Evolutionary conservation across 2,888 invertebrate species (phyloP).

Genomic region (Rosalia funebris): DNA sequence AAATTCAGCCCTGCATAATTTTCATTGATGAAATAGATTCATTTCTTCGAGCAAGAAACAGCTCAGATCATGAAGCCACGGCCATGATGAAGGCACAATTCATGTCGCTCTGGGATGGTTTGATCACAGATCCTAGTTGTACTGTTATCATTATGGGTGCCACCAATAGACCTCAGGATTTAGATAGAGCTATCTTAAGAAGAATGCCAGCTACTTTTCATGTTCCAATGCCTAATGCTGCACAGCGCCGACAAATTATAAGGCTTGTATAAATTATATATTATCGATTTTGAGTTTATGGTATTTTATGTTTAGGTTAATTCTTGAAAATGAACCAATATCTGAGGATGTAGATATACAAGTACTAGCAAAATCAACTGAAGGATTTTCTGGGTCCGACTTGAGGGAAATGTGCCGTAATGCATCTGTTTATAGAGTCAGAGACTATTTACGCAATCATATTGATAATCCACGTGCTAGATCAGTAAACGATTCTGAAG

Average conservation of each 20-base stretch:
- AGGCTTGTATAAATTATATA: conserved; percentile 33
- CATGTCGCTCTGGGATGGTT: conserved; percentile 99
- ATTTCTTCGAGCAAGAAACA: conserved; percentile 88
- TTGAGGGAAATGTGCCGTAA: conserved; percentile 88
- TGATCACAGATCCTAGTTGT: conserved; percentile 85
- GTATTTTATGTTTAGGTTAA: conserved; percentile 71
- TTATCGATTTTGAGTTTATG: too few species aligned
- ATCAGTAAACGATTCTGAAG: conserved; percentile 63
- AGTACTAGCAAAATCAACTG: conserved; percentile 77
- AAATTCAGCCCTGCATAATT: conserved; percentile 90
- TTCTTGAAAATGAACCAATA: conserved; percentile 78
- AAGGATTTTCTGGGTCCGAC: conserved; percentile 93
- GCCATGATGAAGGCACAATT: conserved; percentile 99
- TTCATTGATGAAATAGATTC: conserved; percentile 99
- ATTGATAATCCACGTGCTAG: conserved; percentile 39
- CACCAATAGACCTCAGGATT: conserved; percentile 95
- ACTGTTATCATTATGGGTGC: conserved; percentile 96
- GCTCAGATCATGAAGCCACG: conserved; percentile 96
- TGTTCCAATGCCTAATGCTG: conserved; percentile 79
- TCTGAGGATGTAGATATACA: conserved; percentile 76
- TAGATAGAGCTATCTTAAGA: conserved; percentile 93
- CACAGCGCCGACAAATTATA: conserved; percentile 51
- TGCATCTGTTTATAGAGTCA: conserved; percentile 87
- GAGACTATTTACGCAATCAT: conserved; percentile 72
- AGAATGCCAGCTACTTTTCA: conserved; percentile 96